A percentile compares a stretch with the other conserved stretches of the same genome.
Conservation (phyloP, 37 sponge, comb jelly and placozoan genomes). For the Haliclona indistincta region DNA sequence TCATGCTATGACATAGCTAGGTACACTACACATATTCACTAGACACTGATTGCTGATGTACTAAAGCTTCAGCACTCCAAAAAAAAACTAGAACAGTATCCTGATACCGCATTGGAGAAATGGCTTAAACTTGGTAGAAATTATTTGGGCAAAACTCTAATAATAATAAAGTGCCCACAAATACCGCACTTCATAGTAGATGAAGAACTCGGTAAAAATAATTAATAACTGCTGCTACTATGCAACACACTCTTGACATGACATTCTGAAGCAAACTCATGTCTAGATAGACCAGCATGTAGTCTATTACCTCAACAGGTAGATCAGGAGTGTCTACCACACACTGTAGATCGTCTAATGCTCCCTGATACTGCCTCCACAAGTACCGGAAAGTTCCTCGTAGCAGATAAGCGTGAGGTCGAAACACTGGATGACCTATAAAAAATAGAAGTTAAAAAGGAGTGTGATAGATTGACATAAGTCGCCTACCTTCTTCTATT, state of each 20-base stretch:
- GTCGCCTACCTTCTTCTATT: conserved; percentile 29
- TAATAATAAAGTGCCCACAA: too few species aligned
- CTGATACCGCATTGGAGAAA: too few species aligned
- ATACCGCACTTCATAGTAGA: too few species aligned
- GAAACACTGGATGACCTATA: conserved; percentile 48
- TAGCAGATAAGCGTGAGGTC: conserved; percentile 35
- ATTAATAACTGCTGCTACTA: neutral
- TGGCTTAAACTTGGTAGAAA: too few species aligned
- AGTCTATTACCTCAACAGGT: neutral
- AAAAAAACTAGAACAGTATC: too few species aligned
- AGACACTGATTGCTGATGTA: too few species aligned
- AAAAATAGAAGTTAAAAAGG: neutral
- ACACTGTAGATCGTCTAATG: conserved; percentile 28
- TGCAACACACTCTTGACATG: neutral
- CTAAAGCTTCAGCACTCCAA: too few species aligned
- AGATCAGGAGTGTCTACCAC: conserved; percentile 22
- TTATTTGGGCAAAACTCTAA: too few species aligned
- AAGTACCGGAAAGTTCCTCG: conserved; percentile 35
- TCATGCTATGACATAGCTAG: too few species aligned
- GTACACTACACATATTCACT: too few species aligned
- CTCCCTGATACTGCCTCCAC: conserved; percentile 47
- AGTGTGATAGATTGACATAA: neutral
- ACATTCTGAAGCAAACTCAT: neutral
- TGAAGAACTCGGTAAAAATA: too few species aligned
- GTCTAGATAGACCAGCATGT: neutral